phyloP scores from a whole-genome alignment of 2,888 invertebrate species.

The Thymelicus sylvestris region DNA sequence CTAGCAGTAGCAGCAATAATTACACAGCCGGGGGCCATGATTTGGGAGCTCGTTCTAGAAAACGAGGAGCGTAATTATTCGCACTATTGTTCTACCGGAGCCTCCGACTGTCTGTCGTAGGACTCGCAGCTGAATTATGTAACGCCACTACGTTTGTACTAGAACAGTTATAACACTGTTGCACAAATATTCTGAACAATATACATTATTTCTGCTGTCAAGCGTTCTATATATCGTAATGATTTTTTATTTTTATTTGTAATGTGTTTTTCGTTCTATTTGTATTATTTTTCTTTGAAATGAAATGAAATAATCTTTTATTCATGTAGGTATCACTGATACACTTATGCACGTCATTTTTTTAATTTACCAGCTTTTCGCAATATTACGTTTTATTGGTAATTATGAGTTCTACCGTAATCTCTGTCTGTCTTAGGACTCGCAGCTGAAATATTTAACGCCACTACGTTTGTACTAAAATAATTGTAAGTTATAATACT shows the following conservation, averaged over 20 bases:
- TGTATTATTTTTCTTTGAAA: no score
- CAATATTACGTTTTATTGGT: no score
- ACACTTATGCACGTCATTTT: no score
- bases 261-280: no score
- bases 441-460: constrained; percentile 18
- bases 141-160: neutral
- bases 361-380: no score
- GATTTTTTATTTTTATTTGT: no score
- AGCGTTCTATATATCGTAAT: no score
- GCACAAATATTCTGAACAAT: neutral
- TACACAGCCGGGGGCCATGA: constrained; percentile 16
- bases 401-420: constrained; percentile 10
- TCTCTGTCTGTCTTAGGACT: constrained; percentile 3
- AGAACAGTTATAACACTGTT: neutral
- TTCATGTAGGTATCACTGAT: no score
- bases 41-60: constrained; percentile 1
- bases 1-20: constrained; percentile 15
- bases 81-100: constrained; percentile 28
- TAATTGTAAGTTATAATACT: neutral
- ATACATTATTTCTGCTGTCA: no score
- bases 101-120: constrained; percentile 2
- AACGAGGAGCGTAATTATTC: constrained; percentile 28
- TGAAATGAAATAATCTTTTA: no score
- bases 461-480: neutral
- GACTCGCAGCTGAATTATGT: constrained; percentile 23